A percentile compares a stretch with the other conserved stretches of the same genome.
Evolutionary conservation across 2,888 invertebrate genomes (phyloP).

Genomic region (Trisateles emortualis): DNA sequence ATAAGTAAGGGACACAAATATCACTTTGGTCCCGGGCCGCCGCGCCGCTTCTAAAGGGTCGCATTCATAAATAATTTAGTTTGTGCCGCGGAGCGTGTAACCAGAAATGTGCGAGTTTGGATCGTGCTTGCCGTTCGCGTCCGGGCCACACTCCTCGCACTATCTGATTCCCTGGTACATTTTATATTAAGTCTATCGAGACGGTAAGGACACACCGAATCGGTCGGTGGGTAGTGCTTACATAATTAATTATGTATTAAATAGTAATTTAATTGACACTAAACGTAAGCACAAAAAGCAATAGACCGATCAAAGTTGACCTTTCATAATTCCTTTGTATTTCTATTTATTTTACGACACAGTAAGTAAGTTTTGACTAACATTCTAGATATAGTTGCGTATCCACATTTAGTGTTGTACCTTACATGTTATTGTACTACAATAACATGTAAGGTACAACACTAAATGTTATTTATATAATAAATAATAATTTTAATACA

Average conservation of each 20-base stretch:
- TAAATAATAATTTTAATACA: too few species aligned
- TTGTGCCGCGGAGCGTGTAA: slow-evolving; percentile 38
- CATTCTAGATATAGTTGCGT: too few species aligned
- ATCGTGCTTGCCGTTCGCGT: slow-evolving; percentile 12
- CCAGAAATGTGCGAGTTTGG: slow-evolving; percentile 27
- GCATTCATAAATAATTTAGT: slow-evolving; percentile 63
- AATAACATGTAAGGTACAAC: too few species aligned
- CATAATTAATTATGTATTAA: background rate
- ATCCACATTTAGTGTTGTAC: too few species aligned
- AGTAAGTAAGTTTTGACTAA: too few species aligned
- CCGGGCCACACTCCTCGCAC: background rate
- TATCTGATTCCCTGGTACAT: slow-evolving; percentile 11
- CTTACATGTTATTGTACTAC: too few species aligned
- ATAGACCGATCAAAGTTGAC: too few species aligned
- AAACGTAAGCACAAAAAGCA: background rate
- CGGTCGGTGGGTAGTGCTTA: background rate
- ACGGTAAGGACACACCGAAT: slow-evolving; percentile 7
- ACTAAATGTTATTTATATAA: too few species aligned
- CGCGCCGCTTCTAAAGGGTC: slow-evolving; percentile 34
- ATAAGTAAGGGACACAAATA: slow-evolving; percentile 48
- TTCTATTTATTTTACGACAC: too few species aligned
- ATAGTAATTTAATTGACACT: background rate
- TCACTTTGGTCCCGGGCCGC: slow-evolving; percentile 30
- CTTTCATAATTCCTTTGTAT: too few species aligned
- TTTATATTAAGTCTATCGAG: slow-evolving; percentile 14